Evolutionary conservation across 2,113 vertebrate genomes (phyloP), one percentile per base, ranked within the genome.

Genomic region (Eudyptes chrysolophus): DNA sequence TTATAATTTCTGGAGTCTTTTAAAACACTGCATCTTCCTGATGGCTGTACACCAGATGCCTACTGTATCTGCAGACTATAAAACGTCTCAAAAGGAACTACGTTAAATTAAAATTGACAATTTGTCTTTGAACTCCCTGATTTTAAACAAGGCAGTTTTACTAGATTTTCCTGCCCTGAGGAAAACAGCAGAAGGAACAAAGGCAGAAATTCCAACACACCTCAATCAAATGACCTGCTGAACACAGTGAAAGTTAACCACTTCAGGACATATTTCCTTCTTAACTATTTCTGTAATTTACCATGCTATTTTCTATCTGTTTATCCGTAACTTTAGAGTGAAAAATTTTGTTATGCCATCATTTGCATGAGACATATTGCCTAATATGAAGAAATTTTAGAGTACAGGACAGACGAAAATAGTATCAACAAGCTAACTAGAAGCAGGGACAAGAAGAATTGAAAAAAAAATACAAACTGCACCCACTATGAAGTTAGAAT

Each of bases 101-200:
- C 3, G 66, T 94, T 97, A 95, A 97, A 97, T 96, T 98, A 97
- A 97, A 98, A 98, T 89, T 95, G 87, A 96, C 94, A 97, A 96
- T 96, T 92, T 98, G 94, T 98, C 97, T 98, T 97, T 98, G 97
- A 98, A 97, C 84, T 97, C 84, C 90, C 29, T 76, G 71, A 89
- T 97, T 97, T 97, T 95, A 97, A 97, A 96, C 71, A 97, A 94
- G 92, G 57, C 54, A 92, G 84, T 97, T 98, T 97, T 97, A 98
- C 55, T 97, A 97, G 94, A 97, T 92, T 98, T 97, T 98, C 95
- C 95, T 98, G 95, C 94, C 97, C 97, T 46, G 86, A 85, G 93
- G 94, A 97, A 98, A 98, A 96, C 7, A 84, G 66, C 70, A 87
- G 95, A 95, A 98, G 89, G 87, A 97, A 97, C 85, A 98, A 98